Conservation (phyloP, 2,888 invertebrate species). For the Coremacera marginata region DNA sequence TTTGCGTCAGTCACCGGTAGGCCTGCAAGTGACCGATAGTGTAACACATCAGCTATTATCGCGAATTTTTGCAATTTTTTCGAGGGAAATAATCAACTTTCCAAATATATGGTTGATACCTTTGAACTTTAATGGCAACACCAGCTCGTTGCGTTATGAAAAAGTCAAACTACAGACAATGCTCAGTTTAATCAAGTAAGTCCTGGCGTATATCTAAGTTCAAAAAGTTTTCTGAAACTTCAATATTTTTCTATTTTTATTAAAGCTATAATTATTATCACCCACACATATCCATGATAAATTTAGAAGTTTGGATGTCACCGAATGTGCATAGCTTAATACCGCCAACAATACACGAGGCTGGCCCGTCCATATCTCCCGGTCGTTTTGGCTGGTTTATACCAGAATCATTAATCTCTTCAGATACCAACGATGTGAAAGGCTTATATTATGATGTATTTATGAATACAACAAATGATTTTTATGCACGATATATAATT, state of each 20-base stretch:
- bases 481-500: constrained; percentile 56
- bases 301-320: constrained; percentile 80
- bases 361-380: constrained; percentile 70
- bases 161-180: constrained; percentile 43
- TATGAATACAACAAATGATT: constrained; percentile 47
- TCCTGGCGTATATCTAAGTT: too few species aligned
- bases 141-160: constrained; percentile 45
- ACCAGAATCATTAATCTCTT: constrained; percentile 65
- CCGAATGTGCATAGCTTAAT: constrained; percentile 72
- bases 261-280: background rate
- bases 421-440: constrained; percentile 38
- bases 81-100: constrained; percentile 71
- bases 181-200: constrained; percentile 54
- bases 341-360: constrained; percentile 69
- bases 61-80: constrained; percentile 73
- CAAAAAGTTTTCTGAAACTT: background rate
- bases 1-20: constrained; percentile 48
- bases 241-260: background rate
- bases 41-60: constrained; percentile 73
- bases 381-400: constrained; percentile 78
- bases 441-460: constrained; percentile 57
- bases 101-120: constrained; percentile 68
- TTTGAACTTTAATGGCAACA: constrained; percentile 41
- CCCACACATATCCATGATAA: constrained; percentile 68
- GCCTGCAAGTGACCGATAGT: constrained; percentile 72